Evolutionary conservation across 2,113 vertebrate genomes (phyloP).

Genomic region (Rhinogobius similis): DNA sequence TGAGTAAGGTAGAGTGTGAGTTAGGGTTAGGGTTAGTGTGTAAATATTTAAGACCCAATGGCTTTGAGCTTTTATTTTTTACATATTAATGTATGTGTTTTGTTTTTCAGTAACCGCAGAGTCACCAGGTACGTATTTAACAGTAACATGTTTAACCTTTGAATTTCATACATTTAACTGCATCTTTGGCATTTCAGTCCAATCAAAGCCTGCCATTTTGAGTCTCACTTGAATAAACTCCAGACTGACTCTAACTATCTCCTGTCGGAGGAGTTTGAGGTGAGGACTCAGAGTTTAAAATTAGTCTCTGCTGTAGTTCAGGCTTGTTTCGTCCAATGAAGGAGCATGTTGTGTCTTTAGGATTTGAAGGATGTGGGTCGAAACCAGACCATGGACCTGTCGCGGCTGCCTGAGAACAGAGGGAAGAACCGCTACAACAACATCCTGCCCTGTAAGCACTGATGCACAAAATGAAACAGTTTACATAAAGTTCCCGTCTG

Average conservation of each 20-base stretch:
- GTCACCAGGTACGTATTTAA: slow-evolving; percentile 81
- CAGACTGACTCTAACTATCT: slow-evolving; percentile 95
- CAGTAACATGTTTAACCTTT: background rate
- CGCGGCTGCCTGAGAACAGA: slow-evolving; percentile 91
- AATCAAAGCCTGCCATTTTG: slow-evolving; percentile 87
- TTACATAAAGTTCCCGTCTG: background rate
- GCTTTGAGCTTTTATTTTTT: background rate
- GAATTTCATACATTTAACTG: background rate
- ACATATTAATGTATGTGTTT: slow-evolving; percentile 1
- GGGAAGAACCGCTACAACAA: slow-evolving; percentile 99
- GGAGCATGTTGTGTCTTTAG: slow-evolving; percentile 62
- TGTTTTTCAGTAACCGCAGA: slow-evolving; percentile 82
- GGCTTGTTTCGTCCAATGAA: background rate
- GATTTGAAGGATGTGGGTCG: slow-evolving; percentile 94
- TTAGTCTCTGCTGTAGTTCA: background rate
- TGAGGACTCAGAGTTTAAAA: slow-evolving; percentile 47
- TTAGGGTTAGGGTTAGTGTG: no score
- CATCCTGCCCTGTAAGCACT: slow-evolving; percentile 92
- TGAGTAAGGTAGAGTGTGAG: background rate
- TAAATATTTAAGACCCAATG: no score
- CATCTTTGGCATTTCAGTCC: slow-evolving; percentile 75
- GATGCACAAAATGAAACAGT: background rate
- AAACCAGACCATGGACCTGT: slow-evolving; percentile 89
- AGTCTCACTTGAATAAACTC: slow-evolving; percentile 90
- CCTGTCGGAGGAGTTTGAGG: slow-evolving; percentile 97